Conservation (phyloP, 2,113 vertebrate species). For the Solea solea region DNA sequence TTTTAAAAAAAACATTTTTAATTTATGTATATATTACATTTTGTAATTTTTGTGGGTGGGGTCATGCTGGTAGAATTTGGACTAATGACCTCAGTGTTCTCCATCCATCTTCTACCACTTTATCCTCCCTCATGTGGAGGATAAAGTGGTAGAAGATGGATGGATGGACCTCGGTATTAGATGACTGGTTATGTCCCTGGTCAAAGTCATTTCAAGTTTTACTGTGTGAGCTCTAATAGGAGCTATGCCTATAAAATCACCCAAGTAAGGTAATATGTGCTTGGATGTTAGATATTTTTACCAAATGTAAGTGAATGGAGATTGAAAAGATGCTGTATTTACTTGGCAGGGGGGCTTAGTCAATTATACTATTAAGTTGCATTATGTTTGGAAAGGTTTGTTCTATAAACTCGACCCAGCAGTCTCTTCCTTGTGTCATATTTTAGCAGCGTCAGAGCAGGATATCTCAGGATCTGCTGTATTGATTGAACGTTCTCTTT, state of each 20-base stretch:
- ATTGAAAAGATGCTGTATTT: too few relatives aligned
- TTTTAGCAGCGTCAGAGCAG: background rate
- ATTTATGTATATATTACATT: background rate
- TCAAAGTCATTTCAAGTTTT: background rate
- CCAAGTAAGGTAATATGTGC: background rate
- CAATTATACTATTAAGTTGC: too few relatives aligned
- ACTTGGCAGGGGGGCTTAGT: too few relatives aligned
- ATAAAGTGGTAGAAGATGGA: too few relatives aligned
- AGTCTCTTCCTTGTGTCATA: slow-evolving; percentile 12
- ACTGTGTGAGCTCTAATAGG: too few relatives aligned
- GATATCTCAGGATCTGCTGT: slow-evolving; percentile 10
- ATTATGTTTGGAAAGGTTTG: too few relatives aligned
- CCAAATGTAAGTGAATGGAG: too few relatives aligned
- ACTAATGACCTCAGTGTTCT: background rate
- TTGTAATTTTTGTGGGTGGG: background rate
- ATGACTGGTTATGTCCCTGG: background rate
- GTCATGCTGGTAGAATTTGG: background rate
- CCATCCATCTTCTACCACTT: too few relatives aligned
- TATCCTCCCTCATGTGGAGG: too few relatives aligned
- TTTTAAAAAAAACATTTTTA: background rate
- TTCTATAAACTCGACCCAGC: background rate
- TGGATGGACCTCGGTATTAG: background rate
- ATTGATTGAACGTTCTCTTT: slow-evolving; percentile 30
- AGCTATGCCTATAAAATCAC: background rate
- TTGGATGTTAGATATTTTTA: too few relatives aligned